Percentiles rank a stretch among this genome's conserved stretches.
Evolutionary conservation across 2,797 vertebrate genomes (phyloP).

Genomic region (Ctenochaetus hawaiiensis): DNA sequence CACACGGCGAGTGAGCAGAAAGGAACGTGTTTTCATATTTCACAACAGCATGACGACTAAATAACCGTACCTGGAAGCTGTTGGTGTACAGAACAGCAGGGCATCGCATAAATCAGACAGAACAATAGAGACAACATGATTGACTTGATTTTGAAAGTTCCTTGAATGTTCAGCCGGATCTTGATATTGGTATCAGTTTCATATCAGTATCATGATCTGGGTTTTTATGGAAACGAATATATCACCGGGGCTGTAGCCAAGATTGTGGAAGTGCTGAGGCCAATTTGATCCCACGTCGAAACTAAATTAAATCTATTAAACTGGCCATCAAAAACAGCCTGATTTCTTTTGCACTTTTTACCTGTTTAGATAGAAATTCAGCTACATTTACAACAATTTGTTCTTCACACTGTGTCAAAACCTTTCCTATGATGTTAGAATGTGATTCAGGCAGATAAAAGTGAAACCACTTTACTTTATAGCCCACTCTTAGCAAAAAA

Average conservation of each 20-base stretch:
- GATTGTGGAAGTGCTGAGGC: not conserved
- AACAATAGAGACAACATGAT: not conserved
- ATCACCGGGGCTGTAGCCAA: not conserved
- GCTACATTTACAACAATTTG: not conserved
- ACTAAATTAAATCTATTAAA: not conserved
- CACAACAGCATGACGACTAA: slow-evolving; percentile 15
- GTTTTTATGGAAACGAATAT: too few species aligned
- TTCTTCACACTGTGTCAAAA: not conserved
- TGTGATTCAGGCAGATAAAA: not conserved
- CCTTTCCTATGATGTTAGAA: not conserved
- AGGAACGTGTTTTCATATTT: slow-evolving; percentile 29
- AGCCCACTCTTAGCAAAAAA: too few species aligned
- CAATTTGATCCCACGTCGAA: too few species aligned
- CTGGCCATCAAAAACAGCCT: not conserved
- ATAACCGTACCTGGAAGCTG: not conserved
- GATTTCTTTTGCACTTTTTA: not conserved
- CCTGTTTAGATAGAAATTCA: not conserved
- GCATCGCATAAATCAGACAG: not conserved
- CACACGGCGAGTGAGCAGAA: slow-evolving; percentile 14
- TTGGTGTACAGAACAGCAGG: slow-evolving; percentile 12
- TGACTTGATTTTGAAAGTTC: not conserved
- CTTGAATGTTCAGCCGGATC: not conserved
- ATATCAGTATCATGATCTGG: not conserved
- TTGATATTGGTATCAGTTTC: not conserved
- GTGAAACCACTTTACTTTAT: not conserved